These are phyloP conservation scores for Aplochiton taeniatus DNA, from an alignment of 2,797 vertebrate genomes.

Conservation along the genomic window DNA sequence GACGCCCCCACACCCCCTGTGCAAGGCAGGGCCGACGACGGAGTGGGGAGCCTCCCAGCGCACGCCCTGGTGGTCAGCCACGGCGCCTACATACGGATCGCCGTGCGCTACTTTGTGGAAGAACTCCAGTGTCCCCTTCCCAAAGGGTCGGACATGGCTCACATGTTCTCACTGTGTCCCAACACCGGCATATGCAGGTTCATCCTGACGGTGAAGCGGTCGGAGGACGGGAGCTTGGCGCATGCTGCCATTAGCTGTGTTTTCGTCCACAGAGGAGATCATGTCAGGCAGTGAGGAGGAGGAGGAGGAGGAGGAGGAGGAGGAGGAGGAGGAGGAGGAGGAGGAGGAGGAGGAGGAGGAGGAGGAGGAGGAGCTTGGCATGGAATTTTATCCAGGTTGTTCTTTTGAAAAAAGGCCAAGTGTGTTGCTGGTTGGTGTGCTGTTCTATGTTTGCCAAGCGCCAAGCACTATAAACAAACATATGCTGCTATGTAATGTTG, in stretches of 20 bases:
- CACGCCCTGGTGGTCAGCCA: conserved; percentile 88
- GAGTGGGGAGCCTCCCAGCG: conserved; percentile 56
- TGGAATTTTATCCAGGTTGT: no score
- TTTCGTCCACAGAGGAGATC: conserved; percentile 84
- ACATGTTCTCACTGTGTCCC: conserved; percentile 82
- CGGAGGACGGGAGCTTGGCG: conserved; percentile 36
- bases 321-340: not conserved
- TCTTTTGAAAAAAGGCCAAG: no score
- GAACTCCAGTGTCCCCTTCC: conserved; percentile 81
- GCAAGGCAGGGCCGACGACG: conserved; percentile 44
- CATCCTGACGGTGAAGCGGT: conserved; percentile 69
- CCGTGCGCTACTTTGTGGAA: conserved; percentile 83
- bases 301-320: conserved; percentile 1
- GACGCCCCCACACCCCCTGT: conserved; percentile 18
- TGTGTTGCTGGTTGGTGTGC: no score
- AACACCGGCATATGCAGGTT: conserved; percentile 91
- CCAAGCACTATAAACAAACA: no score
- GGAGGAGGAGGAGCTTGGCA: not conserved
- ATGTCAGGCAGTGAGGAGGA: conserved; percentile 52
- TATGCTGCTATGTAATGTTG: no score
- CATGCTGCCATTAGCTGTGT: conserved; percentile 75
- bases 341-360: not conserved
- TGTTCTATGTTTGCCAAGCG: no score
- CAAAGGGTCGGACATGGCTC: conserved; percentile 63
- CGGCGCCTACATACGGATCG: conserved; percentile 85